Evolutionary conservation across 1,140 invertebrate species (phyloP).

Genomic region (Aradophagus sp.): DNA sequence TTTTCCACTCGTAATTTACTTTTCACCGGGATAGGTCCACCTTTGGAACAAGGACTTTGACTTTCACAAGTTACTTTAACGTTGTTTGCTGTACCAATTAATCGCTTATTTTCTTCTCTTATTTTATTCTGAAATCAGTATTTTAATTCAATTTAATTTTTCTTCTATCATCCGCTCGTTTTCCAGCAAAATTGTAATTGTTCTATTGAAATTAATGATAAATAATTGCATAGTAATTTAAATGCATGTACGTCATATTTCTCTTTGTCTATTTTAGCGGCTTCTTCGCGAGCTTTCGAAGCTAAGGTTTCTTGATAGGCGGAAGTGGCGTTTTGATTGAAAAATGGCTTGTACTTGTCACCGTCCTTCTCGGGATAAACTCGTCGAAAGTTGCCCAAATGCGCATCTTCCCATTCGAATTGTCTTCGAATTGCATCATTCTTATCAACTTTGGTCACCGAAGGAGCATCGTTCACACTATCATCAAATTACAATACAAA

Average conservation of each 20-base stretch:
- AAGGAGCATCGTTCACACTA: slow-evolving; percentile 43
- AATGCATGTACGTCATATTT: slow-evolving; percentile 76
- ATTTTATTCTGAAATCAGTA: too few species aligned
- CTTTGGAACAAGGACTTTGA: too few species aligned
- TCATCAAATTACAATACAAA: slow-evolving; percentile 8
- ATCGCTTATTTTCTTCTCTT: too few species aligned
- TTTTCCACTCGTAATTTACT: too few species aligned
- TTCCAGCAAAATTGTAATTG: too few species aligned
- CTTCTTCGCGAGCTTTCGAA: slow-evolving; percentile 83
- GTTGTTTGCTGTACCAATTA: too few species aligned
- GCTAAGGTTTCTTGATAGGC: slow-evolving; percentile 87
- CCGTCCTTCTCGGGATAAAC: slow-evolving; percentile 63
- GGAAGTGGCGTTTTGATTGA: slow-evolving; percentile 82
- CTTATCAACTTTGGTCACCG: slow-evolving; percentile 57
- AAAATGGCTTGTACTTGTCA: slow-evolving; percentile 81
- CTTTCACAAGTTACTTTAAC: too few species aligned
- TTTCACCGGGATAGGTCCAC: too few species aligned
- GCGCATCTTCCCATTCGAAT: slow-evolving; percentile 84
- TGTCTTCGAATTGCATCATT: slow-evolving; percentile 75
- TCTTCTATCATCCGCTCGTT: too few species aligned
- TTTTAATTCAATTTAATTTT: too few species aligned
- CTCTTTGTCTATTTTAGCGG: slow-evolving; percentile 77
- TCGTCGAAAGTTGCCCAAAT: slow-evolving; percentile 78
- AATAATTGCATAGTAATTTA: too few species aligned
- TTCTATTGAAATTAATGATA: too few species aligned